These are phyloP conservation scores for Sebastiscus tertius DNA, from an alignment of 2,797 vertebrate genomes.

Conservation along the genomic window DNA sequence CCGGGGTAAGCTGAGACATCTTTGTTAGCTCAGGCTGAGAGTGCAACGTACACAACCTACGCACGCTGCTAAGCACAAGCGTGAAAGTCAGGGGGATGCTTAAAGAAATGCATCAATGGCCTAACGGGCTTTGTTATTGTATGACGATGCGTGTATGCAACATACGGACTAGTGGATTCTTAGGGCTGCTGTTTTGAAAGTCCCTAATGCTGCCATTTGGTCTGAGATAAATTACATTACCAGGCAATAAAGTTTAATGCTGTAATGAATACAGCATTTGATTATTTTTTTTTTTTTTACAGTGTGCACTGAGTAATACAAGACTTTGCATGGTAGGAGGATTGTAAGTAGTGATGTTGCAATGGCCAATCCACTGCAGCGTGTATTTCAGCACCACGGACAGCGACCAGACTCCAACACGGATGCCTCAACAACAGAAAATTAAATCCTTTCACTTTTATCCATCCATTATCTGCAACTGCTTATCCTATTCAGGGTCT, in stretches of 20 bases:
- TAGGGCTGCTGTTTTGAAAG: not conserved
- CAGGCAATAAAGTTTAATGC: conserved; percentile 30
- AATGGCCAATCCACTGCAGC: conserved; percentile 21
- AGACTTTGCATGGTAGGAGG: not conserved
- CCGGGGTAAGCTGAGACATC: conserved; percentile 42
- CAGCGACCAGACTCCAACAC: conserved; percentile 39
- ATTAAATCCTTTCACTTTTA: not conserved
- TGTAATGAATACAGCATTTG: conserved; percentile 27
- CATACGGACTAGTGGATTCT: not conserved
- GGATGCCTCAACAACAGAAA: not conserved
- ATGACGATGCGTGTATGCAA: not conserved
- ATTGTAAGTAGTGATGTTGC: not conserved
- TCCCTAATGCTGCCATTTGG: not conserved
- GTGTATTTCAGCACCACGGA: conserved; percentile 70
- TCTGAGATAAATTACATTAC: conserved; percentile 19
- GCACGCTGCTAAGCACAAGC: not conserved
- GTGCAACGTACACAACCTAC: conserved; percentile 22
- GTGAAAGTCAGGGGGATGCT: conserved; percentile 8
- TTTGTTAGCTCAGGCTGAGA: conserved; percentile 49
- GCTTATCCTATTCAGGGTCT: too few species aligned
- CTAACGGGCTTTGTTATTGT: conserved; percentile 29
- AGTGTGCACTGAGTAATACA: not conserved
- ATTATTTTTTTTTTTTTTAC: conserved; percentile 16
- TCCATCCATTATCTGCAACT: too few species aligned
- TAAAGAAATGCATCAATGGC: conserved; percentile 12